These are phyloP conservation scores for Amazona finschi DNA, from an alignment of 2,797 vertebrate species.

Conservation along the genomic window DNA sequence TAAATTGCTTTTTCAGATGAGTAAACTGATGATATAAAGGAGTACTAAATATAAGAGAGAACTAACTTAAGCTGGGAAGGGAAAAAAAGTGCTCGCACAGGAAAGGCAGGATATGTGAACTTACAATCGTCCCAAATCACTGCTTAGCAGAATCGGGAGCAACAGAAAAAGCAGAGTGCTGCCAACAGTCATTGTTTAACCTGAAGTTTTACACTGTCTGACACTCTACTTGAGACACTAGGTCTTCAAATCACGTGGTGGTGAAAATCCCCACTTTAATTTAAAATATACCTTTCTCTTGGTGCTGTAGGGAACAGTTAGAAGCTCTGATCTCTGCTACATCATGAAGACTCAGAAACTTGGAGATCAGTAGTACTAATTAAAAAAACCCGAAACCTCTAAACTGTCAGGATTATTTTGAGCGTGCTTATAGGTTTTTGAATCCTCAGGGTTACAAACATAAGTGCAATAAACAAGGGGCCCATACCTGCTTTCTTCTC, in stretches of 20 bases:
- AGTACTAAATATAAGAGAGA: background rate
- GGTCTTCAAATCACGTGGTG: background rate
- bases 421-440: background rate
- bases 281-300: background rate
- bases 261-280: background rate
- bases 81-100: background rate
- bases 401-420: background rate
- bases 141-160: background rate
- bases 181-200: background rate
- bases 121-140: background rate
- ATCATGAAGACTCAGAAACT: background rate
- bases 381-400: background rate
- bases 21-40: background rate
- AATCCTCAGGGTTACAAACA: background rate
- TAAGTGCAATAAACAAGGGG: background rate
- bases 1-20: background rate
- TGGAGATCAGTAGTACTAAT: background rate
- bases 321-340: background rate
- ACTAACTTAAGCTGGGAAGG: background rate
- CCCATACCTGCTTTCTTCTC: background rate
- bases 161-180: background rate
- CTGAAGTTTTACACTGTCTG: background rate
- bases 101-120: background rate
- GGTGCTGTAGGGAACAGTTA: background rate
- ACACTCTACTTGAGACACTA: background rate